Evolutionary conservation across 2,113 vertebrate species (phyloP).

Genomic region (Rynchops niger): DNA sequence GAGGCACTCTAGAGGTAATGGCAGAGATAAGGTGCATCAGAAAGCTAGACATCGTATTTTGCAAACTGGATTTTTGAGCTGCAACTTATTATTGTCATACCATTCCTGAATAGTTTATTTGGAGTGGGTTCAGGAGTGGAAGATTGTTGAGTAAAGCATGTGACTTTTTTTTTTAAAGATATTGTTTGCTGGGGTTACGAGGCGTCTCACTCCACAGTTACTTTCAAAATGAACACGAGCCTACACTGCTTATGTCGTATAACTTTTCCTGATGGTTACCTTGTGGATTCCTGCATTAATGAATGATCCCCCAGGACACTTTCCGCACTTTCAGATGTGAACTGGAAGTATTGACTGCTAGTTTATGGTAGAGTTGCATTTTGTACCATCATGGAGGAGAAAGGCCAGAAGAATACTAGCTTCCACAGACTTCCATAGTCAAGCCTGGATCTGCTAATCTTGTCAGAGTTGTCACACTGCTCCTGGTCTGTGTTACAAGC

Average conservation of each 20-base stretch:
- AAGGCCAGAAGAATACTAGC: background rate
- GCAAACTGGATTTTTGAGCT: background rate
- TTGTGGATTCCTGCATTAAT: background rate
- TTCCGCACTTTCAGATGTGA: background rate
- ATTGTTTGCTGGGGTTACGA: background rate
- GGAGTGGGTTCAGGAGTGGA: background rate
- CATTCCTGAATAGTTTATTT: background rate
- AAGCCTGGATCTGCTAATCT: background rate
- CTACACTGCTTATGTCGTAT: background rate
- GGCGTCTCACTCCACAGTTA: background rate
- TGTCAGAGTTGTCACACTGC: background rate
- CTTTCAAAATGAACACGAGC: background rate
- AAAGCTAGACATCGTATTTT: background rate
- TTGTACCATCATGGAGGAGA: background rate
- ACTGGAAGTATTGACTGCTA: background rate
- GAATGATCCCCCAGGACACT: background rate
- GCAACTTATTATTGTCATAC: background rate
- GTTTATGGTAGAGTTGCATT: background rate
- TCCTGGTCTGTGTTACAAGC: background rate
- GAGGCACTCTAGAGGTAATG: constrained; percentile 97
- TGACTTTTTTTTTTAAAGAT: background rate
- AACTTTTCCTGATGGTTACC: background rate
- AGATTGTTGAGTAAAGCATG: background rate
- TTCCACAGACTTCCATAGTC: background rate
- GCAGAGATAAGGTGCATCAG: background rate